A percentile compares a stretch with the other conserved stretches of the same genome.
phyloP scores from a whole-genome alignment of 1,140 invertebrate genomes.

The Brachionus koreanus region DNA sequence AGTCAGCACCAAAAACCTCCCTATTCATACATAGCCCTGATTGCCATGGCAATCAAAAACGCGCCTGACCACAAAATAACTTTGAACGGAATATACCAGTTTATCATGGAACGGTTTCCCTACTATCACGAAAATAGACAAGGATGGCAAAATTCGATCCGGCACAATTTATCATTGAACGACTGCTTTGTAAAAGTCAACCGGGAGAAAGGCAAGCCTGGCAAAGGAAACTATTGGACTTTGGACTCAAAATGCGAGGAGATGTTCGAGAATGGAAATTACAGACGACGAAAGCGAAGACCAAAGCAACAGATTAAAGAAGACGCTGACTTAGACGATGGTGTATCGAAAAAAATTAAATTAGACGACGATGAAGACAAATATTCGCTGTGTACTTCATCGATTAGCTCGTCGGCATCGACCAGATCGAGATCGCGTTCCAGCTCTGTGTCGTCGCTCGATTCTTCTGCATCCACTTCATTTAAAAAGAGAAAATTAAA shows the following conservation, averaged over 20 bases:
- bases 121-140: slow-evolving; percentile 78
- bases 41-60: slow-evolving; percentile 97
- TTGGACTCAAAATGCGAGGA: slow-evolving; percentile 76
- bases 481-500: neutral
- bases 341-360: neutral
- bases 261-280: slow-evolving; percentile 96
- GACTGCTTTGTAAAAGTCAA: slow-evolving; percentile 83
- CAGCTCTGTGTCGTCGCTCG: neutral
- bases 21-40: slow-evolving; percentile 82
- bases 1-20: slow-evolving; percentile 42
- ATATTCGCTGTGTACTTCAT: neutral
- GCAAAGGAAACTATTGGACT: slow-evolving; percentile 67
- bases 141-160: slow-evolving; percentile 84
- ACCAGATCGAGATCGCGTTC: neutral
- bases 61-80: slow-evolving; percentile 91
- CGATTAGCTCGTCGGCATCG: neutral
- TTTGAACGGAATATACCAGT: slow-evolving; percentile 97
- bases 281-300: slow-evolving; percentile 66
- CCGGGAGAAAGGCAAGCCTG: slow-evolving; percentile 60
- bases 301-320: slow-evolving; percentile 32
- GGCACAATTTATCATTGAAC: slow-evolving; percentile 80
- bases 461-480: neutral
- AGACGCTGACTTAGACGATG: neutral
- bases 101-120: slow-evolving; percentile 90
- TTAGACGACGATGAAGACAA: neutral